These are phyloP conservation scores for Erynnis tages DNA, from an alignment of 2,888 invertebrate genomes.

Conservation along the genomic window DNA sequence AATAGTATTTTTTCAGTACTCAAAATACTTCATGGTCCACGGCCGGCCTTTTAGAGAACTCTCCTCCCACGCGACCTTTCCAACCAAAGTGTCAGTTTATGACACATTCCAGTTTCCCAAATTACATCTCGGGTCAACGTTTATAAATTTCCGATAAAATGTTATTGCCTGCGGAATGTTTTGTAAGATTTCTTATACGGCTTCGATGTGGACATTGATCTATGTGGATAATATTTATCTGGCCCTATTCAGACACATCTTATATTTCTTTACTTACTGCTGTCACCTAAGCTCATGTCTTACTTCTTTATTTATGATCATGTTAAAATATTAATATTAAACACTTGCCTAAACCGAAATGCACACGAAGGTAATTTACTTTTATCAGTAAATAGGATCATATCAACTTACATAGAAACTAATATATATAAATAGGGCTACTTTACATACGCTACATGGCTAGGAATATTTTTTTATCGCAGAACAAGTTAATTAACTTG, in stretches of 20 bases:
- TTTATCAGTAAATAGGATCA: too few species aligned
- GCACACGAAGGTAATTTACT: too few species aligned
- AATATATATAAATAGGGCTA: too few species aligned
- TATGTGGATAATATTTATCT: constrained; percentile 13
- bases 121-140: constrained; percentile 28
- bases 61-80: constrained; percentile 18
- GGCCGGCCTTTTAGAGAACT: too few species aligned
- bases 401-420: too few species aligned
- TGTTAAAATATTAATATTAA: constrained; percentile 2
- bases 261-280: neutral
- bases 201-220: constrained; percentile 20
- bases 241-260: constrained; percentile 7
- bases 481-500: too few species aligned
- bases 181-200: constrained; percentile 16
- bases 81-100: constrained; percentile 22
- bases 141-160: constrained; percentile 34
- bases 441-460: too few species aligned
- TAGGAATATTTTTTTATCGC: too few species aligned
- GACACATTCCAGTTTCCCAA: constrained; percentile 27
- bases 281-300: neutral
- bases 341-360: too few species aligned
- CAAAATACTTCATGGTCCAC: too few species aligned
- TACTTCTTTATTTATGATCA: neutral
- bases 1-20: too few species aligned
- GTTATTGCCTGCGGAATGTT: constrained; percentile 32